A percentile compares a stretch with the other conserved stretches of the same genome.
Evolutionary conservation across 2,797 vertebrate genomes (phyloP).

Genomic region (Sarcoramphus papa): DNA sequence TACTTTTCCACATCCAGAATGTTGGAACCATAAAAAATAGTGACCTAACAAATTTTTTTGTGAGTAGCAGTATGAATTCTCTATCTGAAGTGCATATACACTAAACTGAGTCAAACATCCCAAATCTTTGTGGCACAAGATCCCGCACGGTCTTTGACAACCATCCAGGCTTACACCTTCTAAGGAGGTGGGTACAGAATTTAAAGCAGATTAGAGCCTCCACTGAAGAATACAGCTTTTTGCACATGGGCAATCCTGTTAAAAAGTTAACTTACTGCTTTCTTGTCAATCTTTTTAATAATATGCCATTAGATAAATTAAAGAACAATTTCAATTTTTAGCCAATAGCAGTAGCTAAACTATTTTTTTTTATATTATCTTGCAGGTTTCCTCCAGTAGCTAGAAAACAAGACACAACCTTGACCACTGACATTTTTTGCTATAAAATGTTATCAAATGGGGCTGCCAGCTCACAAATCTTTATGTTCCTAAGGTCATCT

Average conservation of each 20-base stretch:
- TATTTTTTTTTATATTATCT: background rate
- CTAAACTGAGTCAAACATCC: background rate
- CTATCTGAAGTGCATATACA: background rate
- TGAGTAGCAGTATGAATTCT: background rate
- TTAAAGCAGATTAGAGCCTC: background rate
- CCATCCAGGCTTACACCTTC: background rate
- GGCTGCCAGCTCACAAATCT: background rate
- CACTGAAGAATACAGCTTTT: background rate
- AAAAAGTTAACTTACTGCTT: background rate
- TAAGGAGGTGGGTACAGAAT: background rate
- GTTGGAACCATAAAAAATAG: background rate
- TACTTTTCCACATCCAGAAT: background rate
- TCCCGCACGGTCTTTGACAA: background rate
- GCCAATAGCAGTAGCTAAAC: background rate
- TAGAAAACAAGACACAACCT: background rate
- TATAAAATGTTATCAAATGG: background rate
- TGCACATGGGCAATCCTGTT: background rate
- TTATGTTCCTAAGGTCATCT: background rate
- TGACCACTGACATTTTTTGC: background rate
- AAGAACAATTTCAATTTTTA: background rate
- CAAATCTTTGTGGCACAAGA: background rate
- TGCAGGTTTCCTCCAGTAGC: background rate
- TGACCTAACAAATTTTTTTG: background rate
- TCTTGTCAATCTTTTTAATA: background rate
- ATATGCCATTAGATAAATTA: background rate